Conservation (phyloP, 2,797 vertebrate genomes). For the Rhyacichthys aspro region DNA sequence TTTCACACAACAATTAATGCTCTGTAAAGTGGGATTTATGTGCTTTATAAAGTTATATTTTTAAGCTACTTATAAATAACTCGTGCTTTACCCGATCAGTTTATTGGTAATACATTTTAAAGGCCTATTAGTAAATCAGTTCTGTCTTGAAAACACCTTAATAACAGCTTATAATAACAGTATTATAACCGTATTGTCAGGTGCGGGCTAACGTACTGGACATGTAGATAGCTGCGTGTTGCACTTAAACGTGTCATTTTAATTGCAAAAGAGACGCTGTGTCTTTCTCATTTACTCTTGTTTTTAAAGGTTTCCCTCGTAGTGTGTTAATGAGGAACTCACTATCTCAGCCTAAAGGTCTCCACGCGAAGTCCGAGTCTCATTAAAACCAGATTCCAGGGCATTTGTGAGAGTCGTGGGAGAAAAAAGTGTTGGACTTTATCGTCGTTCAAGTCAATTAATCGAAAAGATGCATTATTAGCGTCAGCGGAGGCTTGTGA, state of each 20-base stretch:
- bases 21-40: too few relatives aligned
- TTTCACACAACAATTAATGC: too few relatives aligned
- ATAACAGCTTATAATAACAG: too few relatives aligned
- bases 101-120: too few relatives aligned
- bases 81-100: too few relatives aligned
- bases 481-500: not conserved
- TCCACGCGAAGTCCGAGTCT: not conserved
- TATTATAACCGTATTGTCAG: too few relatives aligned
- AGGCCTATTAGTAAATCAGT: too few relatives aligned
- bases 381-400: not conserved
- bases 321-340: not conserved
- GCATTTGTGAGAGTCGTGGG: not conserved
- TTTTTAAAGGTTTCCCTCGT: not conserved
- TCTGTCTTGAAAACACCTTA: too few relatives aligned
- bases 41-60: too few relatives aligned
- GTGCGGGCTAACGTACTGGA: too few relatives aligned
- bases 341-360: not conserved
- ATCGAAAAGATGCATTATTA: not conserved
- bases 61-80: too few relatives aligned
- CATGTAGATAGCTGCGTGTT: too few relatives aligned
- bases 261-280: not conserved
- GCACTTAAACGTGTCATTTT: not conserved
- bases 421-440: not conserved
- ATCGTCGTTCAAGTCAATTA: constrained; percentile 10
- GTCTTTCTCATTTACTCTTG: constrained; percentile 1